These are phyloP conservation scores for Equus przewalskii DNA, from an alignment of 2,113 vertebrate genomes.

Conservation along the genomic window DNA sequence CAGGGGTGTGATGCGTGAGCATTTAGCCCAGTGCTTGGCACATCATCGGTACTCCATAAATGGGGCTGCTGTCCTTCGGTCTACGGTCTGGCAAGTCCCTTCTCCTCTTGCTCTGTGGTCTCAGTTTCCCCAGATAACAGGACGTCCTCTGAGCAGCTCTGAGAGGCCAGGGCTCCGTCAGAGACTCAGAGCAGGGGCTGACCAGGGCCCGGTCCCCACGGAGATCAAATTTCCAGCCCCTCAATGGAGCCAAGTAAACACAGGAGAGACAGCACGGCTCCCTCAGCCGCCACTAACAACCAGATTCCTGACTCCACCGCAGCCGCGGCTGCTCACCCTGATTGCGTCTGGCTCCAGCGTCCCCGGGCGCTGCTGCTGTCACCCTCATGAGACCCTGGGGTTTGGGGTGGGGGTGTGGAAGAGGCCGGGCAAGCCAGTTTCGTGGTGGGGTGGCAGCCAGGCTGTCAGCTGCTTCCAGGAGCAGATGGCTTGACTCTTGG, in stretches of 20 bases:
- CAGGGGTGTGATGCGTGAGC: fast-evolving
- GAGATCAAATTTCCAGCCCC: constrained; percentile 75
- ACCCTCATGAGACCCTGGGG: constrained; percentile 63
- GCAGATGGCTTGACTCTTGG: neutral
- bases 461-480: neutral
- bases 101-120: neutral
- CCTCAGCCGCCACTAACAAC: constrained; percentile 79
- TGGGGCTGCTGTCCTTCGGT: fast-evolving
- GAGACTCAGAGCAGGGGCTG: neutral
- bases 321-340: constrained; percentile 66
- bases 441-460: neutral
- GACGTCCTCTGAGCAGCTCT: neutral
- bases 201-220: constrained; percentile 53
- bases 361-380: constrained; percentile 17
- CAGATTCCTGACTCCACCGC: constrained; percentile 73
- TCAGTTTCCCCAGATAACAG: neutral
- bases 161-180: neutral
- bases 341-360: constrained; percentile 79
- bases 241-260: constrained; percentile 81
- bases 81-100: neutral
- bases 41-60: no score
- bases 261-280: constrained; percentile 77
- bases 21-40: neutral
- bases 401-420: neutral
- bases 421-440: neutral